Conservation (phyloP, 2,888 invertebrate species). For the Thereva unica region DNA sequence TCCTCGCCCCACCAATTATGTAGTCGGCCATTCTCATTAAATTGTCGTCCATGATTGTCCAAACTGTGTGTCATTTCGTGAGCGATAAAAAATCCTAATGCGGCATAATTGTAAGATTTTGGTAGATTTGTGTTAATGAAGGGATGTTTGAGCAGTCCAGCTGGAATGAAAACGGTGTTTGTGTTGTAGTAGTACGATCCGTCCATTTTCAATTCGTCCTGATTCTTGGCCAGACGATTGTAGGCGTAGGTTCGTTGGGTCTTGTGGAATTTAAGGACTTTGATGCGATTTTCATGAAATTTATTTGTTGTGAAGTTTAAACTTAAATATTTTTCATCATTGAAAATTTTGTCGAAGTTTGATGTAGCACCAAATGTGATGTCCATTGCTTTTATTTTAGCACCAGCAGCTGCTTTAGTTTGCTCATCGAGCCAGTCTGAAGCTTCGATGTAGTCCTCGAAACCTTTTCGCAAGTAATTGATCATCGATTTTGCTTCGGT, state of each 20-base stretch:
- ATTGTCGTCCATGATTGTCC: background rate
- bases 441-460: background rate
- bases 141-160: constrained; percentile 14
- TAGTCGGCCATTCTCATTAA: background rate
- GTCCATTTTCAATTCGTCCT: too few species aligned
- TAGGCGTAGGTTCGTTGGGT: background rate
- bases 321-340: constrained; percentile 1
- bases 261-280: background rate
- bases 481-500: too few species aligned
- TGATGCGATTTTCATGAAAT: constrained; percentile 15
- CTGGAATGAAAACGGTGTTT: constrained; percentile 11
- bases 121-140: constrained; percentile 11
- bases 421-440: constrained; percentile 10
- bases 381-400: constrained; percentile 4
- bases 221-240: too few species aligned
- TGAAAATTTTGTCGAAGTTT: background rate
- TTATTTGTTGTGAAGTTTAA: background rate
- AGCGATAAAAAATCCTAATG: constrained; percentile 14
- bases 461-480: background rate
- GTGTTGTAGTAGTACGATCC: too few species aligned
- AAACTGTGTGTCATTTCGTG: constrained; percentile 7
- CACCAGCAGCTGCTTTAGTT: background rate
- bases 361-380: constrained; percentile 11
- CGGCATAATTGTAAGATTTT: constrained; percentile 19
- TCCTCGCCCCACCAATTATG: background rate